Evolutionary conservation across 2,888 invertebrate species (phyloP).

Genomic region (Acanthosoma haemorrhoidale): DNA sequence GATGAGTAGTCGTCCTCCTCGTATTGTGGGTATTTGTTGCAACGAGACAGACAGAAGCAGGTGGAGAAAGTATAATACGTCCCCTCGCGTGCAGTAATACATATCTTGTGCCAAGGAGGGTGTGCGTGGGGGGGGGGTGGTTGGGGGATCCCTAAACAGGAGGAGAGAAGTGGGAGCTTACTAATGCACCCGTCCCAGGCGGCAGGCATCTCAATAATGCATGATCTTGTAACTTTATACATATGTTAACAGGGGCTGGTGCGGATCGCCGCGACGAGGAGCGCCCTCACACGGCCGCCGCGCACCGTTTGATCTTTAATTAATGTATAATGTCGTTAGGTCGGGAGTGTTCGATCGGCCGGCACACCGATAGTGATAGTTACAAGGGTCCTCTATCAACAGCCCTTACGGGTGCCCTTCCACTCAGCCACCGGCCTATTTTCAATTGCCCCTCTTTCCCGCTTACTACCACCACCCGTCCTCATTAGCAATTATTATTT

Average conservation of each 20-base stretch:
- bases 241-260: slow-evolving; percentile 36
- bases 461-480: too few species aligned
- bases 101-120: not conserved
- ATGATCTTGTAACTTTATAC: slow-evolving; percentile 39
- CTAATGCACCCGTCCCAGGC: slow-evolving; percentile 25
- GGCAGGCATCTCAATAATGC: slow-evolving; percentile 35
- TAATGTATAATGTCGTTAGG: slow-evolving; percentile 39
- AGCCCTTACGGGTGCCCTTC: not conserved
- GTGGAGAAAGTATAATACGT: too few species aligned
- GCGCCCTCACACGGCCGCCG: not conserved
- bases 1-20: not conserved
- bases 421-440: not conserved
- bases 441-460: too few species aligned
- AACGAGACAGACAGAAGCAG: not conserved
- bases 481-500: too few species aligned
- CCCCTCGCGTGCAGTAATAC: not conserved
- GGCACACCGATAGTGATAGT: slow-evolving; percentile 11
- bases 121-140: not conserved
- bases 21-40: not conserved
- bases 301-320: slow-evolving; percentile 38
- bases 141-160: not conserved
- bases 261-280: not conserved
- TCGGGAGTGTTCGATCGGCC: slow-evolving; percentile 1
- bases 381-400: not conserved
- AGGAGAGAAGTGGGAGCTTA: slow-evolving; percentile 15